These are phyloP conservation scores for Maniola hyperantus DNA, from an alignment of 2,888 invertebrate species.

Conservation along the genomic window DNA sequence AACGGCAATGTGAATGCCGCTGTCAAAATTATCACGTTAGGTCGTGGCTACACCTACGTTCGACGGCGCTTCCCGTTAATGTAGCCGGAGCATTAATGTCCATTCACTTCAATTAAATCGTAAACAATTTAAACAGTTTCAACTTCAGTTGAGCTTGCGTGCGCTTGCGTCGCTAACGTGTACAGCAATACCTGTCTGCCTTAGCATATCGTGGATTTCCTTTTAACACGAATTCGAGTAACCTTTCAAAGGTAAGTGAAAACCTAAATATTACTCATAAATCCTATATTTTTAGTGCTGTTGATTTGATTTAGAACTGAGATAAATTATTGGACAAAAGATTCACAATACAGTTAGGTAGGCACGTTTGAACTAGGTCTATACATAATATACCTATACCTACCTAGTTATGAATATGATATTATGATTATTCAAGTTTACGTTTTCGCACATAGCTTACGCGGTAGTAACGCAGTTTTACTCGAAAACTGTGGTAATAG, in stretches of 20 bases:
- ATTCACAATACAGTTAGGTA: background rate
- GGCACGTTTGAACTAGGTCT: background rate
- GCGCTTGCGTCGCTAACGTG: background rate
- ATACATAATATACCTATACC: too few relatives aligned
- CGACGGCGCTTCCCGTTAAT: too few relatives aligned
- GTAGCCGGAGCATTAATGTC: too few relatives aligned
- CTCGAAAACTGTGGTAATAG: too few relatives aligned
- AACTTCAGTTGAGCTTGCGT: background rate
- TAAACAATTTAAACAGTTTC: slow-evolving; percentile 9
- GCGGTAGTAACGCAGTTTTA: too few relatives aligned
- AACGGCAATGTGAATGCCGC: too few relatives aligned
- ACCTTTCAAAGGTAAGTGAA: slow-evolving; percentile 4
- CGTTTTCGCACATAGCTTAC: background rate
- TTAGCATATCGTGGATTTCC: background rate
- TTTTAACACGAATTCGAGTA: background rate
- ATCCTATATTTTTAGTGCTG: background rate
- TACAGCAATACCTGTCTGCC: background rate
- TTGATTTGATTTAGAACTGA: background rate
- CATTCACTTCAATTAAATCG: slow-evolving; percentile 10
- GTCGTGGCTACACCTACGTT: too few relatives aligned
- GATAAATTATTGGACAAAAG: background rate
- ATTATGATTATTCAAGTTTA: too few relatives aligned
- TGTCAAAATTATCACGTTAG: too few relatives aligned
- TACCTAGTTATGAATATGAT: too few relatives aligned
- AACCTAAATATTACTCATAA: background rate